Evolutionary conservation across 2,888 invertebrate species (phyloP).

Genomic region (Byasa hedistus): DNA sequence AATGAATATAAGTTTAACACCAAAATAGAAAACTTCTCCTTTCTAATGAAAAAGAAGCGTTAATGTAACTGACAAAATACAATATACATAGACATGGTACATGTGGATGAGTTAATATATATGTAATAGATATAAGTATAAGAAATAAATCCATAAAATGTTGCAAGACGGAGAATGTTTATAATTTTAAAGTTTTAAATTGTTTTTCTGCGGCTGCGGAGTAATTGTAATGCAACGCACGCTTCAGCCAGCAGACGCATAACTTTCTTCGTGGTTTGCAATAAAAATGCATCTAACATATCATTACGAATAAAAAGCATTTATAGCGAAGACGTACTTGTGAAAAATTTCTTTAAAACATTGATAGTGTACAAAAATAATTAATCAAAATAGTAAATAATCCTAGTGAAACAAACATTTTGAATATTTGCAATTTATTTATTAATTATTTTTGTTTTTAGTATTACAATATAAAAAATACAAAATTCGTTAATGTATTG

Average conservation of each 20-base stretch:
- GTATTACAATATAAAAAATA: background rate
- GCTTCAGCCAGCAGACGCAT: constrained; percentile 9
- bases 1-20: too few relatives aligned
- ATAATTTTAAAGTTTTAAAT: constrained; percentile 5
- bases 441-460: background rate
- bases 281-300: constrained; percentile 16
- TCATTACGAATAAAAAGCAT: constrained; percentile 6
- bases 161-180: background rate
- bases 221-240: constrained; percentile 8
- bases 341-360: background rate
- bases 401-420: background rate
- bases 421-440: background rate
- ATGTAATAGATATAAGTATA: too few relatives aligned
- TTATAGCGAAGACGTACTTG: background rate
- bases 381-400: background rate
- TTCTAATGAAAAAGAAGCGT: too few relatives aligned
- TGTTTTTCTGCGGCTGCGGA: constrained; percentile 4
- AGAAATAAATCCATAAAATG: background rate
- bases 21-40: too few relatives aligned
- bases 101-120: too few relatives aligned
- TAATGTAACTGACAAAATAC: too few relatives aligned
- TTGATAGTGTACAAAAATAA: background rate
- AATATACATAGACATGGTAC: too few relatives aligned
- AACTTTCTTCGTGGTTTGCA: constrained; percentile 23
- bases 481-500: background rate